These are phyloP conservation scores for Ptychoptera albimana DNA, from an alignment of 2,888 invertebrate species.

Conservation along the genomic window DNA sequence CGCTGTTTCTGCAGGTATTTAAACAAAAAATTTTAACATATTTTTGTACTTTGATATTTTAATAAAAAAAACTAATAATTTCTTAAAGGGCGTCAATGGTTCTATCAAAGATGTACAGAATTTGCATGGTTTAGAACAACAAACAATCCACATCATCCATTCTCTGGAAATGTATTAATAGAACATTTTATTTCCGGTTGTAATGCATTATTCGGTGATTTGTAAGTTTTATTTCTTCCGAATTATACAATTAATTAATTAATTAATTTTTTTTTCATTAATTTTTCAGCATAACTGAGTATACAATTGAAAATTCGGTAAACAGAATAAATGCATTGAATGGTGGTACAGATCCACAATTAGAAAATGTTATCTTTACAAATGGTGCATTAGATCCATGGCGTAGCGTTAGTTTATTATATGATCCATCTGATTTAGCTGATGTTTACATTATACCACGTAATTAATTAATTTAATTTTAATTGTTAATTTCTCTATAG, in stretches of 20 bases:
- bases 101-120: slow-evolving; percentile 73
- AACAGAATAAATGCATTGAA: slow-evolving; percentile 32
- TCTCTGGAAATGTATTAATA: slow-evolving; percentile 24
- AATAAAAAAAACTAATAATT: not conserved
- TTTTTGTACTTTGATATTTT: not conserved
- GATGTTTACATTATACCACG: too few species aligned
- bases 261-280: not conserved
- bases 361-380: slow-evolving; percentile 34
- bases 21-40: not conserved
- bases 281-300: not conserved
- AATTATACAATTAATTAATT: not conserved
- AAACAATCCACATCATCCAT: slow-evolving; percentile 39
- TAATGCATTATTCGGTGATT: slow-evolving; percentile 17
- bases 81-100: slow-evolving; percentile 55
- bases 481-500: too few species aligned
- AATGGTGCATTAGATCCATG: slow-evolving; percentile 41
- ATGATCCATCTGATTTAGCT: slow-evolving; percentile 12
- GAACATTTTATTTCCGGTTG: slow-evolving; percentile 18
- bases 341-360: slow-evolving; percentile 31
- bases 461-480: too few species aligned
- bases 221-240: slow-evolving; percentile 1
- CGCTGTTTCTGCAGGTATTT: not conserved
- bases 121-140: slow-evolving; percentile 73
- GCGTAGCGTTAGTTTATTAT: slow-evolving; percentile 29
- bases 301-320: slow-evolving; percentile 9